phyloP scores from a whole-genome alignment of 2,888 invertebrate species.

The Thymelicus lineola region DNA sequence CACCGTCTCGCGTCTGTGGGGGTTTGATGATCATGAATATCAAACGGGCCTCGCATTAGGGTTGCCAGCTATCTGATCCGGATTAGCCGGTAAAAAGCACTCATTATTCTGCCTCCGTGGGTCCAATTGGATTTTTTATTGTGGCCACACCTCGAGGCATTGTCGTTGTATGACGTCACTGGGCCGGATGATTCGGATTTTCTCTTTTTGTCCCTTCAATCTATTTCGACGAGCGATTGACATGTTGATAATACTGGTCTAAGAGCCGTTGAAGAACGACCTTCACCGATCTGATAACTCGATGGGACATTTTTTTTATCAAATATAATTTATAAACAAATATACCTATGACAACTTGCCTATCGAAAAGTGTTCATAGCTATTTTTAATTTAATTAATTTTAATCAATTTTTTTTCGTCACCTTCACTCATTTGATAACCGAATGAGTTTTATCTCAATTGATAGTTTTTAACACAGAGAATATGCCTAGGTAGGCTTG shows the following conservation, averaged over 20 bases:
- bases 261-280: no score
- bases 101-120: conserved; percentile 80
- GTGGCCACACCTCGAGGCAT: conserved; percentile 74
- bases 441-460: no score
- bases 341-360: no score
- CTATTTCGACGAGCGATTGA: conserved; percentile 29
- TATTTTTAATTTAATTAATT: no score
- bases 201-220: conserved; percentile 18
- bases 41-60: conserved; percentile 74
- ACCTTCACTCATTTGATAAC: no score
- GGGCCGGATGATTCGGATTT: conserved; percentile 55
- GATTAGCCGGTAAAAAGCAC: conserved; percentile 81
- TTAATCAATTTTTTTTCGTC: no score
- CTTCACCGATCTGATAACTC: no score
- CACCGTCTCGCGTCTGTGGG: conserved; percentile 35
- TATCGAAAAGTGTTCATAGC: no score
- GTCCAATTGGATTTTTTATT: conserved; percentile 77
- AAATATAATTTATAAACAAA: no score
- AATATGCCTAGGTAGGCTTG: no score
- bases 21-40: conserved; percentile 72
- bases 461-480: no score
- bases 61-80: conserved; percentile 74
- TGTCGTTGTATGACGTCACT: conserved; percentile 63
- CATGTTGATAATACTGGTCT: conserved; percentile 20
- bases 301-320: no score